Percentiles rank a stretch among this genome's conserved stretches.
Conservation (phyloP, 2,113 vertebrate genomes). For the Petrocephalus zakoni region DNA sequence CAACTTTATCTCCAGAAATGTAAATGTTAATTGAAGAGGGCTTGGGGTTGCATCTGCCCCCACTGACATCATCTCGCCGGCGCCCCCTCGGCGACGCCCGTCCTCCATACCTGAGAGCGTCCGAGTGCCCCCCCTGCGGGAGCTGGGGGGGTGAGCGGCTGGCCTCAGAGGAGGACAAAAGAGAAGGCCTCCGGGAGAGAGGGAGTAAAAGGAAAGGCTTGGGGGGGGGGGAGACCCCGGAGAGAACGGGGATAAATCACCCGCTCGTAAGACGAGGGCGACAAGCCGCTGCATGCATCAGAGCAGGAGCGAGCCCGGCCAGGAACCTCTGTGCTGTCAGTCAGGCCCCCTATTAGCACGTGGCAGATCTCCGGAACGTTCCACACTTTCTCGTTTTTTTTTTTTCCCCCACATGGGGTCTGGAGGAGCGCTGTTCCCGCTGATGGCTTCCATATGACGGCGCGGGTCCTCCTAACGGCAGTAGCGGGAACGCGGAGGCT, state of each 20-base stretch:
- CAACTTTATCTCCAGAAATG: conserved; percentile 1
- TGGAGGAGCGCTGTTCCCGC: conserved; percentile 15
- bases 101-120: conserved; percentile 4
- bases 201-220: not conserved
- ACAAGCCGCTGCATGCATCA: not conserved
- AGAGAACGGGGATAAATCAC: not conserved
- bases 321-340: conserved; percentile 53
- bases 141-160: not conserved
- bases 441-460: conserved; percentile 63
- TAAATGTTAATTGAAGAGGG: conserved; percentile 17
- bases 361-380: conserved; percentile 59
- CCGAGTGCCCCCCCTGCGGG: not conserved
- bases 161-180: not conserved
- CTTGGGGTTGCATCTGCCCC: not conserved
- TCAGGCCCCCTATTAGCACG: conserved; percentile 54
- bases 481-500: conserved; percentile 56
- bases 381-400: conserved; percentile 56
- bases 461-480: conserved; percentile 61
- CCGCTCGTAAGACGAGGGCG: not conserved
- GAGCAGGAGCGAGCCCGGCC: conserved; percentile 35
- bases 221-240: not conserved
- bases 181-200: not conserved
- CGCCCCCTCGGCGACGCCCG: not conserved
- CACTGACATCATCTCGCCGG: not conserved
- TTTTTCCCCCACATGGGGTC: conserved; percentile 33